Percentiles rank a stretch among this genome's conserved stretches.
Evolutionary conservation across 2,888 invertebrate species (phyloP).

Genomic region (Agrochola litura): DNA sequence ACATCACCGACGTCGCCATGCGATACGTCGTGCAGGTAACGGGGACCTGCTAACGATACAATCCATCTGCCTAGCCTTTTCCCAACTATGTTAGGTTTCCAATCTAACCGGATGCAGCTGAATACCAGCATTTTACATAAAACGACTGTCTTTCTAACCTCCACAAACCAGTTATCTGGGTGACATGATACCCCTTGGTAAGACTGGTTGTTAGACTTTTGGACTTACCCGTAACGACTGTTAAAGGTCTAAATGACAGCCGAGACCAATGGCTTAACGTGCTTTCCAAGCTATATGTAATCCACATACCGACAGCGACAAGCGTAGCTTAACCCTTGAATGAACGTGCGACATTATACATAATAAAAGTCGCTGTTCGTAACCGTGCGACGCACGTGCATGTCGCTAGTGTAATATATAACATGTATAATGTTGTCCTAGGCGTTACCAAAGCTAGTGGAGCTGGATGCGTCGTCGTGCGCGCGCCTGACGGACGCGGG

Average conservation of each 20-base stretch:
- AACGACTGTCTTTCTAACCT: not conserved
- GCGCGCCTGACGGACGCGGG: slow-evolving; percentile 97
- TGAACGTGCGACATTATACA: too few relatives aligned
- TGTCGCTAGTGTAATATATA: not conserved
- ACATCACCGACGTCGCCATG: slow-evolving; percentile 96
- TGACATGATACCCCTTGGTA: not conserved
- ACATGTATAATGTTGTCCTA: slow-evolving; percentile 76
- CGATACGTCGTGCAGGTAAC: slow-evolving; percentile 87
- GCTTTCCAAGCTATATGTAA: too few relatives aligned
- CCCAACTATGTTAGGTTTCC: not conserved
- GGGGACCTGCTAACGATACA: accelerated
- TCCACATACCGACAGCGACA: too few relatives aligned
- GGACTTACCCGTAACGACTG: not conserved
- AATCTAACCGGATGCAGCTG: not conserved
- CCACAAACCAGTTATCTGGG: not conserved
- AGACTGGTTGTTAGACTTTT: not conserved
- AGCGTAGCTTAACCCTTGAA: too few relatives aligned
- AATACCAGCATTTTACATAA: not conserved
- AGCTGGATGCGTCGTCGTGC: slow-evolving; percentile 96
- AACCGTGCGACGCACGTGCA: not conserved
- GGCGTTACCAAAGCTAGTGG: slow-evolving; percentile 93
- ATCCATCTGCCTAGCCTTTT: not conserved
- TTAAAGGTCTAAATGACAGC: not conserved
- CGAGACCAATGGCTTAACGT: too few relatives aligned
- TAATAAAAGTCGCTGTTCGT: too few relatives aligned